Base-by-base conservation (phyloP, 2,888 invertebrate species). In the Ectemnius cavifrons region DNA sequence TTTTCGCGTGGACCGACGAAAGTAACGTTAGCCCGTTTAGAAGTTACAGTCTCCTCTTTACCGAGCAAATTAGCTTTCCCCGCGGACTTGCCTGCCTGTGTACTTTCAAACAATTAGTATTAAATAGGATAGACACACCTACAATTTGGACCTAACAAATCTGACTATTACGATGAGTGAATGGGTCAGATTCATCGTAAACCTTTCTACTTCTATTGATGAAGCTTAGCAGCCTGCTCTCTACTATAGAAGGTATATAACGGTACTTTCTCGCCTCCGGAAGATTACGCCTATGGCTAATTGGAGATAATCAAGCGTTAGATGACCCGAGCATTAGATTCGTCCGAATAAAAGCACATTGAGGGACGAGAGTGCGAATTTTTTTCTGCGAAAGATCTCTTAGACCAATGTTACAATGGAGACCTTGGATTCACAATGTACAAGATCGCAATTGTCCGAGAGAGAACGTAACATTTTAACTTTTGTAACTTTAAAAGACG, bases 231-330 rank as follows among this genome's bases (percentile, higher is more conserved):
- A 20, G 27, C 14, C 14, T 20, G 47, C 69, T 81, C 28, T 83
- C 81, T n/a, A 83, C 76, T 71, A 57, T 71, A 63, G 52, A 56
- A 61, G 58, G 61, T 37, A 28, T 37, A 28, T 72, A 82, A 76
- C 81, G 80, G 75, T 64, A 62, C 37, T 63, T 45, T 46, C 18
- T 58, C 58, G 66, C 72, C 61, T 58, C 63, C 63, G 61, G 37
- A 37, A 37, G 37, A 37, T 37, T 37, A 37, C 67, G 63, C 68
- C 45, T 46, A 65, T 78, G 70, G 79, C 77, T 77, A 73, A 81
- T 81, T 64, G 68, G 63, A 57, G 58, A 65, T 63, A 69, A 74
- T 80, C 72, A 73, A 18, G 66, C 70, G 63, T 67, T 46, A 60
- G 67, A 76, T 61, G 56, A 67, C 71, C 58, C 37, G 37, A 37